These are phyloP conservation scores for Drosophila burlai DNA, from an alignment of 1,140 invertebrate genomes.

Conservation along the genomic window DNA sequence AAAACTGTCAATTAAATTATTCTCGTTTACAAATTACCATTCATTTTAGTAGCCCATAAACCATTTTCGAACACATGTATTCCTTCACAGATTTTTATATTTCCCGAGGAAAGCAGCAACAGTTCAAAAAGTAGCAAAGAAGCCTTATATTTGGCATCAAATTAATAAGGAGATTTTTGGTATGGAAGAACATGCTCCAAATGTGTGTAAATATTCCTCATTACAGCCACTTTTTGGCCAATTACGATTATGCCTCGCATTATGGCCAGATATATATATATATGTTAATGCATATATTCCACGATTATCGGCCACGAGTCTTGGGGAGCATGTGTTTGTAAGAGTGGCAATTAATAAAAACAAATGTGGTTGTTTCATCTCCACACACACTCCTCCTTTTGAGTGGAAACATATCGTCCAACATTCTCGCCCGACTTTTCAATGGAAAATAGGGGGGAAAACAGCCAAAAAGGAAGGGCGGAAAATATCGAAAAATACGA, in stretches of 20 bases:
- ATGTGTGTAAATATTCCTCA: slow-evolving; percentile 25
- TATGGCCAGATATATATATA: slow-evolving; percentile 17
- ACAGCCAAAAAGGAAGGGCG: slow-evolving; percentile 24
- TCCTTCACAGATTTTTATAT: slow-evolving; percentile 4
- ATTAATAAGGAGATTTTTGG: slow-evolving; percentile 32
- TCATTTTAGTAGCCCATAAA: slow-evolving; percentile 32
- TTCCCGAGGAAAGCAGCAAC: neutral
- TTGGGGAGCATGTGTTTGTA: slow-evolving; percentile 40
- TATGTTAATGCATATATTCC: slow-evolving; percentile 21
- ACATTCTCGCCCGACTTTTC: slow-evolving; percentile 68
- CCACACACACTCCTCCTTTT: slow-evolving; percentile 8
- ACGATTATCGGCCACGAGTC: slow-evolving; percentile 53
- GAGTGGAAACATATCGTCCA: slow-evolving; percentile 61
- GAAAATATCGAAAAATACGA: slow-evolving; percentile 58
- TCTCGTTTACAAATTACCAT: slow-evolving; percentile 11
- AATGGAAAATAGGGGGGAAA: slow-evolving; percentile 56
- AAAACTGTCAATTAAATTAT: slow-evolving; percentile 19
- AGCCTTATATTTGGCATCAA: slow-evolving; percentile 33
- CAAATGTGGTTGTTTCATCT: slow-evolving; percentile 69
- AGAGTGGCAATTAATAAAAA: slow-evolving; percentile 76
- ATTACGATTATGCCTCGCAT: slow-evolving; percentile 49
- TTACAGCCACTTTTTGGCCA: slow-evolving; percentile 53
- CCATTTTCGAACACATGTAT: neutral
- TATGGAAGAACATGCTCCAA: slow-evolving; percentile 29
- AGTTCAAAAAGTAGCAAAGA: neutral